Evolutionary conservation across 2,797 vertebrate species (phyloP).

Genomic region (Dicrostonyx torquatus): DNA sequence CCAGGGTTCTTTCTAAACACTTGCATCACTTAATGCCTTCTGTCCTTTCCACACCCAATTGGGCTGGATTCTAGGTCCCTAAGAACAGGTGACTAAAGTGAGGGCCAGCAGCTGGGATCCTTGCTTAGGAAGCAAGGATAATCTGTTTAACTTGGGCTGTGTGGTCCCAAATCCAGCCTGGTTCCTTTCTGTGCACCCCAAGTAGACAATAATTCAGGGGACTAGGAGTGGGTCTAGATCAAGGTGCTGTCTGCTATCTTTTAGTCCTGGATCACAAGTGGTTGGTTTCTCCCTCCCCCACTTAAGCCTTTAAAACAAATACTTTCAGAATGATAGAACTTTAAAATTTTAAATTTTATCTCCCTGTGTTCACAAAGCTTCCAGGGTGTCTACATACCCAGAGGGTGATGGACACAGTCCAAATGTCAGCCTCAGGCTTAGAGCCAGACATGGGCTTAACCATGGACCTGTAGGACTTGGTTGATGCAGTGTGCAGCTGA

Average conservation of each 20-base stretch:
- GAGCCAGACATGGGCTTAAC: neutral
- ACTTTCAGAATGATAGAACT: neutral
- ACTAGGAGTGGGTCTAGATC: neutral
- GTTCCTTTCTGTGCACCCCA: neutral
- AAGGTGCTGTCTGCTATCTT: too few species aligned
- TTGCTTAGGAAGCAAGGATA: neutral
- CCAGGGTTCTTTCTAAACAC: too few species aligned
- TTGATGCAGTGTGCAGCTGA: neutral
- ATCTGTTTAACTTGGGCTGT: neutral
- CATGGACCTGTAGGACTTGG: neutral
- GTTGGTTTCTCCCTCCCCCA: neutral
- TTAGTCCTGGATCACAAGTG: neutral
- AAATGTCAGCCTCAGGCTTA: conserved; percentile 4
- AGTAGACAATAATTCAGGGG: accelerated
- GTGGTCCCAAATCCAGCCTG: accelerated
- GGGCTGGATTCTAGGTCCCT: neutral
- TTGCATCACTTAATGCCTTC: neutral
- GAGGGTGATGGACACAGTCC: neutral
- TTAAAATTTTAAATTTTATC: neutral
- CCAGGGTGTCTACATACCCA: neutral
- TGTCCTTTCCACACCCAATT: neutral
- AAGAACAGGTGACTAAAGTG: neutral
- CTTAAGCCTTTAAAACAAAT: neutral
- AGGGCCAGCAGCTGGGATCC: neutral
- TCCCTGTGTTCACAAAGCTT: conserved; percentile 42